These are phyloP conservation scores for Hermaeophaga mercurialis DNA, from an alignment of 2,888 invertebrate species.

Conservation along the genomic window DNA sequence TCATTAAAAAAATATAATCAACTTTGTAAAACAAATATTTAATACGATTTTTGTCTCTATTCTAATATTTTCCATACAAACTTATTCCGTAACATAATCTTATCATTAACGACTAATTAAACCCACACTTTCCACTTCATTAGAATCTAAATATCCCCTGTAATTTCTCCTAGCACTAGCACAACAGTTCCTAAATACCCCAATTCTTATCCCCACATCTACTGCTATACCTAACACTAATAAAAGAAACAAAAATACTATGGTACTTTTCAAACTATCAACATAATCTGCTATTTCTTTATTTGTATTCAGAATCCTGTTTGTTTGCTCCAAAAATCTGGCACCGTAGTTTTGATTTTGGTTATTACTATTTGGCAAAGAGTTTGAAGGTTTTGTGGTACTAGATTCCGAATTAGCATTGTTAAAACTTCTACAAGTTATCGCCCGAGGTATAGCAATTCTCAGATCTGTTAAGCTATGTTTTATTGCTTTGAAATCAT, in stretches of 20 bases:
- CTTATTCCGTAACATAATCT: too few relatives aligned
- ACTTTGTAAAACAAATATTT: too few relatives aligned
- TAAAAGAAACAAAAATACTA: constrained; percentile 19
- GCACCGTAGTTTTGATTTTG: neutral
- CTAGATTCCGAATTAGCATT: constrained; percentile 1
- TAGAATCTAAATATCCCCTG: constrained; percentile 18
- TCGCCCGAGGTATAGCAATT: constrained; percentile 21
- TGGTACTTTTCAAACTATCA: constrained; percentile 11
- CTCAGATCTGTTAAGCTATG: constrained; percentile 32
- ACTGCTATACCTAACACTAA: constrained; percentile 4
- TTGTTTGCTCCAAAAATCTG: constrained; percentile 16
- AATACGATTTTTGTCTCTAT: too few relatives aligned
- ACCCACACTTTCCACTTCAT: constrained; percentile 22
- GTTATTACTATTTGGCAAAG: neutral
- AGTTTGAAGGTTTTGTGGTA: neutral
- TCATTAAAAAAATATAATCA: too few relatives aligned
- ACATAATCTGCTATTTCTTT: constrained; percentile 12
- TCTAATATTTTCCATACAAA: too few relatives aligned
- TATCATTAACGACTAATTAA: constrained; percentile 19
- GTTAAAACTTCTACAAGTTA: constrained; percentile 18
- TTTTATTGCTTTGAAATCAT: constrained; percentile 38
- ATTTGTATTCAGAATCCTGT: constrained; percentile 18
- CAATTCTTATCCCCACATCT: neutral
- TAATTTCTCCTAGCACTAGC: neutral
- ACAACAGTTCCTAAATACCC: constrained; percentile 5